Evolutionary conservation across 2,797 vertebrate species (phyloP).

Genomic region (Artibeus jamaicensis): DNA sequence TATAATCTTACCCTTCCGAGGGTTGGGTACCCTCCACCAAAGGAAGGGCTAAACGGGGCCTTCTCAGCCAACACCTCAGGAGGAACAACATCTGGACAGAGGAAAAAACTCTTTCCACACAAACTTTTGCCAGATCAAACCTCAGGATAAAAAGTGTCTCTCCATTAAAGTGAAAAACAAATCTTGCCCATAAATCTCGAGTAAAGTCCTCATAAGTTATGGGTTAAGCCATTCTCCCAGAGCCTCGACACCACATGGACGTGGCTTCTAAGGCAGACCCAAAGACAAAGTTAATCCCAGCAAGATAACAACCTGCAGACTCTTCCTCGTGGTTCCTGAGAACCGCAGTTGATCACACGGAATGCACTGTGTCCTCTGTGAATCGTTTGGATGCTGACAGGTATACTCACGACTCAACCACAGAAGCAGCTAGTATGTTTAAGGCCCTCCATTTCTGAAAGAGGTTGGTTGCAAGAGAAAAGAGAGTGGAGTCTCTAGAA

Average conservation of each 20-base stretch:
- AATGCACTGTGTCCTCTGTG: conserved; percentile 58
- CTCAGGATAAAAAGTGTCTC: conserved; percentile 50
- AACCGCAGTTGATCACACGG: conserved; percentile 67
- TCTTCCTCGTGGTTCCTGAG: conserved; percentile 50
- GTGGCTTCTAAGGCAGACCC: conserved; percentile 54
- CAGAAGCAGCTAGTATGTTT: conserved; percentile 28
- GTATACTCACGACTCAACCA: conserved; percentile 42
- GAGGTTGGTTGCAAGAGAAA: neutral
- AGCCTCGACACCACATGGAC: conserved; percentile 26
- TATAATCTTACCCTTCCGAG: neutral
- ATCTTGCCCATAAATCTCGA: conserved; percentile 74
- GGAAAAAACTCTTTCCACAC: neutral
- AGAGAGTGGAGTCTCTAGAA: neutral
- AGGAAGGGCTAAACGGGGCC: neutral
- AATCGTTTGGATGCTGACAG: conserved; percentile 61
- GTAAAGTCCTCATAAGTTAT: conserved; percentile 65
- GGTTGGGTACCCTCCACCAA: neutral
- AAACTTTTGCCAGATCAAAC: conserved; percentile 69
- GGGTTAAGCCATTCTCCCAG: conserved; percentile 72
- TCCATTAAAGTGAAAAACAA: conserved; percentile 72
- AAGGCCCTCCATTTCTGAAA: conserved; percentile 9
- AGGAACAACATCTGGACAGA: conserved; percentile 17
- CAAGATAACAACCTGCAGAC: conserved; percentile 65
- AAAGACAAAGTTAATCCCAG: conserved; percentile 71
- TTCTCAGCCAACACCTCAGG: neutral